Percentiles rank a stretch among this genome's conserved stretches.
Conservation (phyloP, 2,797 vertebrate species). For the Acrossocheilus wenchowensis region DNA sequence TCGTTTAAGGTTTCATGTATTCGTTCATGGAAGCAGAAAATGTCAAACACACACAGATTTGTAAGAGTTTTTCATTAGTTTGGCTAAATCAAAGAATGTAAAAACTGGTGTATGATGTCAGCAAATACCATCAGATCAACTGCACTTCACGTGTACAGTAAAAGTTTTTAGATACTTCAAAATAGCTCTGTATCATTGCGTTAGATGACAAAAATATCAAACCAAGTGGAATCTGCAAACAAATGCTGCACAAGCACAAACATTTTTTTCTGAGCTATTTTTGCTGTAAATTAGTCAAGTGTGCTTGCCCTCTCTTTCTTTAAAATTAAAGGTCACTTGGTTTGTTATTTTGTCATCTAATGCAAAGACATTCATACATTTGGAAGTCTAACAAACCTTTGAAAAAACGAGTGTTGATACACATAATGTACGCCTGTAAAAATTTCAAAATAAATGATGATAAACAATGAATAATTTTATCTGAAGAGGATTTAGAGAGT, state of each 20-base stretch:
- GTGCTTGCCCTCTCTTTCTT: background rate
- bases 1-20: constrained; percentile 74
- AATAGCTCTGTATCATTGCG: background rate
- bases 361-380: background rate
- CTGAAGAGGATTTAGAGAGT: background rate
- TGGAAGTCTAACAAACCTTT: background rate
- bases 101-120: background rate
- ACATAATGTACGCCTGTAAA: background rate
- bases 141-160: background rate
- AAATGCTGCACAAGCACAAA: background rate
- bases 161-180: background rate
- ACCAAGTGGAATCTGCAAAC: background rate
- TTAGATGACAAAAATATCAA: background rate
- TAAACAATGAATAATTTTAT: background rate
- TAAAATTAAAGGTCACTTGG: background rate
- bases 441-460: background rate
- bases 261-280: background rate
- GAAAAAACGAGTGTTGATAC: background rate
- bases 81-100: background rate
- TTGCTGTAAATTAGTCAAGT: background rate
- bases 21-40: constrained; percentile 44
- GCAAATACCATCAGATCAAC: background rate
- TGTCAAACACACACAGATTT: constrained; percentile 50
- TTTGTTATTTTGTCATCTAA: background rate
- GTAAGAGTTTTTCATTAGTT: constrained; percentile 21